Conservation (phyloP, 2,113 vertebrate species). For the Cheilinus undulatus region DNA sequence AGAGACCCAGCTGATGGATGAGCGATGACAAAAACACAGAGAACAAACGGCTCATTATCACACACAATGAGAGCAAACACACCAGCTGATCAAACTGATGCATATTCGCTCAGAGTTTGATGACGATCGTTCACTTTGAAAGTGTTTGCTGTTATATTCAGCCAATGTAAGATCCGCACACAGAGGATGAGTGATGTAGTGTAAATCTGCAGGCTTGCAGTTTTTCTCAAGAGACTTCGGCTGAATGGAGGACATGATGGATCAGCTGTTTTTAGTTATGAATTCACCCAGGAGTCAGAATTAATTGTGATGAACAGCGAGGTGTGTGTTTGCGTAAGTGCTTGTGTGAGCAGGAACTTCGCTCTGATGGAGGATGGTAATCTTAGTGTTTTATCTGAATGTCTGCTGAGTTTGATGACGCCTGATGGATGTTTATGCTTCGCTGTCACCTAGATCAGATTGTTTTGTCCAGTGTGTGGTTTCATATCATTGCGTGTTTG, state of each 20-base stretch:
- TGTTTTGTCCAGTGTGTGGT: too few relatives aligned
- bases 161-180: not conserved
- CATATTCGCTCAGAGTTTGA: not conserved
- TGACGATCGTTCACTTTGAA: slow-evolving; percentile 1
- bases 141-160: not conserved
- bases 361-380: not conserved
- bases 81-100: not conserved
- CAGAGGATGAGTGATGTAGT: slow-evolving; percentile 16
- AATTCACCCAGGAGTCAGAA: slow-evolving; percentile 32
- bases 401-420: not conserved
- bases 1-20: slow-evolving; percentile 45
- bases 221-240: slow-evolving; percentile 37
- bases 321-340: too few relatives aligned
- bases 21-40: slow-evolving; percentile 34
- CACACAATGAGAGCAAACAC: slow-evolving; percentile 41
- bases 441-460: not conserved
- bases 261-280: slow-evolving; percentile 15
- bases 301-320: not conserved
- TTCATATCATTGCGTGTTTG: too few relatives aligned
- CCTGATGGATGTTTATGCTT: not conserved
- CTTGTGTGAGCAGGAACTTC: too few relatives aligned
- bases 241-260: slow-evolving; percentile 25
- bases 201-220: slow-evolving; percentile 15
- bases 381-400: not conserved
- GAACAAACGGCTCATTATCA: slow-evolving; percentile 63